phyloP scores from a whole-genome alignment of 2,888 invertebrate genomes.

The Gymnocheta viridis region DNA sequence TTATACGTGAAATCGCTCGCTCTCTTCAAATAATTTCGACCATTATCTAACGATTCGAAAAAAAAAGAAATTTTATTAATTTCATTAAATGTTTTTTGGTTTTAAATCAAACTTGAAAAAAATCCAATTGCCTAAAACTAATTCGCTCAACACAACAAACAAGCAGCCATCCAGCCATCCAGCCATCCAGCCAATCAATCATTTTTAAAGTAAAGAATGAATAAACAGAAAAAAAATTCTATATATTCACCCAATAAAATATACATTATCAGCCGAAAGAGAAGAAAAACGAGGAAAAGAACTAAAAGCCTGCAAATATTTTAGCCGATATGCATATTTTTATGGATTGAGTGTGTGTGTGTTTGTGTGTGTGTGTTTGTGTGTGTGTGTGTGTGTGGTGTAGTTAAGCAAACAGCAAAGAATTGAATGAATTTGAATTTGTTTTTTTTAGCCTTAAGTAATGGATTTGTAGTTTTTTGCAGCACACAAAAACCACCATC shows the following conservation, averaged over 20 bases:
- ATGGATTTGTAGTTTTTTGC: conserved; percentile 38
- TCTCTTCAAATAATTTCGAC: no score
- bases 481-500: not conserved
- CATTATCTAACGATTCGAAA: not conserved
- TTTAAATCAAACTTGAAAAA: conserved; percentile 3
- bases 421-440: conserved; percentile 37
- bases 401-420: not conserved
- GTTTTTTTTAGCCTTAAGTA: conserved; percentile 36
- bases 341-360: not conserved
- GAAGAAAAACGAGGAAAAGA: conserved; percentile 4
- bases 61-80: not conserved
- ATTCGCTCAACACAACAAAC: conserved; percentile 40
- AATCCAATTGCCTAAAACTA: conserved; percentile 45
- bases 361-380: no score
- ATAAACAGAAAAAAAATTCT: not conserved
- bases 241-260: not conserved
- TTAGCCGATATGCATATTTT: not conserved
- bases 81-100: not conserved
- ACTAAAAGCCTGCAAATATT: conserved; percentile 52
- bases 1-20: no score
- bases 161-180: no score
- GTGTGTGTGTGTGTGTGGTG: not conserved
- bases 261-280: not conserved
- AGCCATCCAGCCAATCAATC: conserved; percentile 65
- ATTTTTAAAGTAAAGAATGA: conserved; percentile 38